Conservation (phyloP, 64 coral and sea anemone genomes). For the Porites australiensis region DNA sequence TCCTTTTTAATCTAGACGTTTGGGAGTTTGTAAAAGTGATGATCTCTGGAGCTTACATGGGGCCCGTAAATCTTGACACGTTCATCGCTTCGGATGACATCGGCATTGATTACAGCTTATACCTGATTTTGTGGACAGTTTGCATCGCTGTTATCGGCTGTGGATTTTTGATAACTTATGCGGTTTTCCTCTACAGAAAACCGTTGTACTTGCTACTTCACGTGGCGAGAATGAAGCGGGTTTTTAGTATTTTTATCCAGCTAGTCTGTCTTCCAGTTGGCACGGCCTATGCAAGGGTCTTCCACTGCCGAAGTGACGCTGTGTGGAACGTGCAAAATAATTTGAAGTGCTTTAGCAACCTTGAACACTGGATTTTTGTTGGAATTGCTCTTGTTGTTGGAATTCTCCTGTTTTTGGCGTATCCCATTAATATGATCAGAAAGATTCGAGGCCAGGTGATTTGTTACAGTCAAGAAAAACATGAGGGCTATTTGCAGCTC, state of each 20-base stretch:
- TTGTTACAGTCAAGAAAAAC: conserved; percentile 81
- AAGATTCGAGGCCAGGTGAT: conserved; percentile 89
- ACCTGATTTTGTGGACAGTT: conserved; percentile 86
- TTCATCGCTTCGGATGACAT: conserved; percentile 67
- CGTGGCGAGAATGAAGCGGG: conserved; percentile 88
- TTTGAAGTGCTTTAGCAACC: conserved; percentile 70
- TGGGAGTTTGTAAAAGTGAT: conserved; percentile 95
- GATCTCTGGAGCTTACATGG: conserved; percentile 61
- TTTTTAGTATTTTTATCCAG: conserved; percentile 82
- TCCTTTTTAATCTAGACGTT: conserved; percentile 93
- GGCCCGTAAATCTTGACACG: conserved; percentile 62
- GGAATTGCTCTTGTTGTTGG: conserved; percentile 51
- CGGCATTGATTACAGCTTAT: conserved; percentile 80
- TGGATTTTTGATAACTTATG: conserved; percentile 80
- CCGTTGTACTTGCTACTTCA: conserved; percentile 95
- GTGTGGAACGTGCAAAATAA: conserved; percentile 92
- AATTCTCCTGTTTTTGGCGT: conserved; percentile 76
- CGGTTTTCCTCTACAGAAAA: conserved; percentile 78
- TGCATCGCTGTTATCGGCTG: conserved; percentile 71
- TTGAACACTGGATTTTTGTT: conserved; percentile 87
- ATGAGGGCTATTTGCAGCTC: conserved; percentile 92
- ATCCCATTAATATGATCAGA: conserved; percentile 92
- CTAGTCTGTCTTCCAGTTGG: conserved; percentile 86
- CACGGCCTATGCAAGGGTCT: conserved; percentile 73
- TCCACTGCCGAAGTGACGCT: conserved; percentile 86